These are phyloP conservation scores for Crepidodera aurea DNA, from an alignment of 2,888 invertebrate genomes.

Conservation along the genomic window DNA sequence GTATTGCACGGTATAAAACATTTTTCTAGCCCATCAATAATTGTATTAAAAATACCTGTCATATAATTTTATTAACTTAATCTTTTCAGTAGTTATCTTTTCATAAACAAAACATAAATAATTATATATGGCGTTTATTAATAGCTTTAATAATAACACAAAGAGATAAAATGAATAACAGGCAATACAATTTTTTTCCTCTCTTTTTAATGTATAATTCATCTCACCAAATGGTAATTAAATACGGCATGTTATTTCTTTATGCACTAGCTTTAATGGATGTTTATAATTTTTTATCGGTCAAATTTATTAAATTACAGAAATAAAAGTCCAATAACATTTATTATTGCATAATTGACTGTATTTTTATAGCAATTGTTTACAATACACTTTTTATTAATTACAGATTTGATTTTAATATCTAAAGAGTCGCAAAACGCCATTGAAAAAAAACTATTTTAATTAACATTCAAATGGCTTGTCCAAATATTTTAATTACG, in stretches of 20 bases:
- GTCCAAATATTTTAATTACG: no score
- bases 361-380: no score
- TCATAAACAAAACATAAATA: constrained; percentile 34
- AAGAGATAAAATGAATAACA: constrained; percentile 36
- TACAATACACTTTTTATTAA: no score
- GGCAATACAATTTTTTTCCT: constrained; percentile 5
- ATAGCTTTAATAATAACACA: constrained; percentile 41
- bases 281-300: constrained; percentile 29
- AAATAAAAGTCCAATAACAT: background rate
- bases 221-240: constrained; percentile 23
- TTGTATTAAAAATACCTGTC: constrained; percentile 22
- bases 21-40: constrained; percentile 2
- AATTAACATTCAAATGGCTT: no score
- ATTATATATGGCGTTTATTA: constrained; percentile 40
- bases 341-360: constrained; percentile 11
- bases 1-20: no score
- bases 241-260: constrained; percentile 24
- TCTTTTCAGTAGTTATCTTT: constrained; percentile 28
- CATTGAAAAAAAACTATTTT: no score
- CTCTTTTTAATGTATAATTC: constrained; percentile 18
- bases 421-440: no score
- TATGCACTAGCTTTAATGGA: constrained; percentile 11
- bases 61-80: constrained; percentile 14
- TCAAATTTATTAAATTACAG: constrained; percentile 8
- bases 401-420: no score